Evolutionary conservation across 2,113 vertebrate genomes (phyloP).

Genomic region (Machaerirhynchus nigripectus): DNA sequence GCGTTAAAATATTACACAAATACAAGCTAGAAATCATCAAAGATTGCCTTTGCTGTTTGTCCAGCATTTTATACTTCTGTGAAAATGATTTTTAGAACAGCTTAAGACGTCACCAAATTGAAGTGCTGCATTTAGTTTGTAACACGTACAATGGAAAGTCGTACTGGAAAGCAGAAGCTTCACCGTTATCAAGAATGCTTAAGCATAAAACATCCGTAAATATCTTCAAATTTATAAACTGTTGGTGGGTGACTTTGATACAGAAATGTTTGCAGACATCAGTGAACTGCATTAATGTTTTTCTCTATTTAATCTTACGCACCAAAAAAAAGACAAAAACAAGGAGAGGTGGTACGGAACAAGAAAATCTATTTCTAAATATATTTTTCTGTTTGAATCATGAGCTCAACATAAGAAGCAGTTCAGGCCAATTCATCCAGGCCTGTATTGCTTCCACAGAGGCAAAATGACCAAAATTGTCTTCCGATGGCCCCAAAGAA

Average conservation of each 20-base stretch:
- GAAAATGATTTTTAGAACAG: neutral
- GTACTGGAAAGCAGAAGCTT: neutral
- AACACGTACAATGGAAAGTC: neutral
- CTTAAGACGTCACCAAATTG: neutral
- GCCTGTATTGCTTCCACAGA: neutral
- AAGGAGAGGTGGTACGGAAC: neutral
- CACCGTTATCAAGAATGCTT: neutral
- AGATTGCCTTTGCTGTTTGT: neutral
- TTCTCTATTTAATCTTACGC: neutral
- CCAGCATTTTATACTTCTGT: neutral
- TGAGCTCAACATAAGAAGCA: neutral
- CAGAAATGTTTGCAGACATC: neutral
- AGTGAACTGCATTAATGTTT: neutral
- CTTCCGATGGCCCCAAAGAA: neutral
- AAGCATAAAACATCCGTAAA: neutral
- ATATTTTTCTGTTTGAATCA: neutral
- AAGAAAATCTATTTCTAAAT: neutral
- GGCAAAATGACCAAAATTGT: neutral
- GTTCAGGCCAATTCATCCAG: neutral
- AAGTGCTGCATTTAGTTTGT: neutral
- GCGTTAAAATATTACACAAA: neutral
- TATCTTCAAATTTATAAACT: neutral
- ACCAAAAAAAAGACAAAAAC: neutral
- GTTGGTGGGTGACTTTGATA: neutral
- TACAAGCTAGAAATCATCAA: neutral